phyloP scores from a whole-genome alignment of 53 echinoderm and acorn worm species.

The Paracentrotus lividus region DNA sequence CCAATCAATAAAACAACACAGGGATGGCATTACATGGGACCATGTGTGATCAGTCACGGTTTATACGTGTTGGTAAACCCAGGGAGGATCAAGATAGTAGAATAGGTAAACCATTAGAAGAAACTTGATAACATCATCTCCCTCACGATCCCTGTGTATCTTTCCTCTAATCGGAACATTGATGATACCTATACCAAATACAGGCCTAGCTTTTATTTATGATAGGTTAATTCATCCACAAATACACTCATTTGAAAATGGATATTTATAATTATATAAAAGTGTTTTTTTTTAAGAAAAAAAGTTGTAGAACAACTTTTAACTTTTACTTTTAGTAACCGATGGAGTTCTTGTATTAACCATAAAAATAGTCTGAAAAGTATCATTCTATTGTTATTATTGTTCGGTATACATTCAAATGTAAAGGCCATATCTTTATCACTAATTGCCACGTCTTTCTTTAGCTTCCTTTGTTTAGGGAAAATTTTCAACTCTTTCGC shows the following conservation, averaged over 20 bases:
- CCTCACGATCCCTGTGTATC: not conserved
- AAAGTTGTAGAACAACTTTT: too few relatives aligned
- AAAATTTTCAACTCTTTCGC: not conserved
- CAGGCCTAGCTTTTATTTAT: too few relatives aligned
- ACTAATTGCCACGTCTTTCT: not conserved
- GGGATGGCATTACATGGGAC: not conserved
- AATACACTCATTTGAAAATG: too few relatives aligned
- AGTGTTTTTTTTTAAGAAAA: too few relatives aligned
- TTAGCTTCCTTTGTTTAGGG: not conserved
- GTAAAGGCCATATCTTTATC: not conserved
- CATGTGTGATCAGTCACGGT: not conserved
- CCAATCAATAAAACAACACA: slow-evolving; percentile 44
- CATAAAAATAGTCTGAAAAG: too few relatives aligned
- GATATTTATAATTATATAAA: too few relatives aligned
- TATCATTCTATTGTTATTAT: too few relatives aligned
- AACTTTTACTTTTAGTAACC: too few relatives aligned
- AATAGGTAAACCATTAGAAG: not conserved
- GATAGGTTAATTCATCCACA: too few relatives aligned
- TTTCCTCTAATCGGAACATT: not conserved
- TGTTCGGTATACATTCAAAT: not conserved
- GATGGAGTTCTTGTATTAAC: too few relatives aligned
- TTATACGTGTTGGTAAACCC: not conserved
- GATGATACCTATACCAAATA: too few relatives aligned
- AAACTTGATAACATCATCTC: too few relatives aligned
- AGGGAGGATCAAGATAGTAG: not conserved